Evolutionary conservation across 2,888 invertebrate species (phyloP).

Genomic region (Eupithecia subumbrata): DNA sequence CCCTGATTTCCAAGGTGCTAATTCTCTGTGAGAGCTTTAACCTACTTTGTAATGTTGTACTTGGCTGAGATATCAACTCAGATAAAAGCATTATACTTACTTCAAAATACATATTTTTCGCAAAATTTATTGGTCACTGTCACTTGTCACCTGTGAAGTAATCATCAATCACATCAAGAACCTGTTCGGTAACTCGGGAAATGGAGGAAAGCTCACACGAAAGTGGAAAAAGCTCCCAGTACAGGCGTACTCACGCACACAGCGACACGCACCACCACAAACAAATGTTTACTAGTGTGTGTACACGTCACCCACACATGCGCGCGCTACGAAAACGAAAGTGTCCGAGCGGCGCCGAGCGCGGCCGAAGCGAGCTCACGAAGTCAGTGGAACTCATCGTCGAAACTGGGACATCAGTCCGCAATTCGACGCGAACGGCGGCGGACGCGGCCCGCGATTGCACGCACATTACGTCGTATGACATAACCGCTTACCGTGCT

Average conservation of each 20-base stretch:
- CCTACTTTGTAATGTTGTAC: slow-evolving; percentile 15
- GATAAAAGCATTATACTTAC: too few relatives aligned
- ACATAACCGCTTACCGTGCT: slow-evolving; percentile 76
- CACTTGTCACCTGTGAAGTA: background rate
- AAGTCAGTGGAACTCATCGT: slow-evolving; percentile 83
- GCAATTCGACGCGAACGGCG: slow-evolving; percentile 80
- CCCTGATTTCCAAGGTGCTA: slow-evolving; percentile 12
- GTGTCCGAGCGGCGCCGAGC: slow-evolving; percentile 79
- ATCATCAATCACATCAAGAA: slow-evolving; percentile 59
- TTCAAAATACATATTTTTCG: background rate
- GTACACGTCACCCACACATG: slow-evolving; percentile 54
- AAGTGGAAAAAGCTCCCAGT: slow-evolving; percentile 75
- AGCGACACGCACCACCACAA: slow-evolving; percentile 36
- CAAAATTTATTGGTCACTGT: background rate
- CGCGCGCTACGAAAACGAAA: slow-evolving; percentile 81
- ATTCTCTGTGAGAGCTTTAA: background rate
- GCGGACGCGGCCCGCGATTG: slow-evolving; percentile 72
- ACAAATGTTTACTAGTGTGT: slow-evolving; percentile 44
- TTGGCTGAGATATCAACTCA: slow-evolving; percentile 22
- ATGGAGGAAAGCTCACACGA: slow-evolving; percentile 77
- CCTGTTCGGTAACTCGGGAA: slow-evolving; percentile 78
- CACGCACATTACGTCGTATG: slow-evolving; percentile 73
- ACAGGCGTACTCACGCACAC: slow-evolving; percentile 38
- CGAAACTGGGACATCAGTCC: slow-evolving; percentile 87
- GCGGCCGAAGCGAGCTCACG: slow-evolving; percentile 82